Evolutionary conservation across 1,140 invertebrate species (phyloP).

Genomic region (Pseudomyrmex pallidus): DNA sequence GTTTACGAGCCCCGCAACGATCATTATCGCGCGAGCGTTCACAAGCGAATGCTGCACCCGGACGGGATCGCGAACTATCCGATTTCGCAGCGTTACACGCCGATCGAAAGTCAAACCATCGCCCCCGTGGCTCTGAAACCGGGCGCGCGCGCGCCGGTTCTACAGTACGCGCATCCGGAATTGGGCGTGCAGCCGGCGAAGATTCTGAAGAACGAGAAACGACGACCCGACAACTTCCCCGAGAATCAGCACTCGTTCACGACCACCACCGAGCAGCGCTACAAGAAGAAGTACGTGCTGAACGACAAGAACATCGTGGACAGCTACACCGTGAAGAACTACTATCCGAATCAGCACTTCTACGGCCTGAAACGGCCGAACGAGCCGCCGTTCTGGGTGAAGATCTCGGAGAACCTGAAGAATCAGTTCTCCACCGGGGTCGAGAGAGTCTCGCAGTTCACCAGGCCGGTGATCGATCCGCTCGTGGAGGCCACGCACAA

Average conservation of each 20-base stretch:
- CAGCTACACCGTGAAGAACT: slow-evolving; percentile 79
- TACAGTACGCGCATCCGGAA: slow-evolving; percentile 92
- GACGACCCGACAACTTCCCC: slow-evolving; percentile 83
- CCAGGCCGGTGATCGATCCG: slow-evolving; percentile 90
- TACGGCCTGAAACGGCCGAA: slow-evolving; percentile 80
- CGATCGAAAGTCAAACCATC: slow-evolving; percentile 82
- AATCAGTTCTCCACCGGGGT: slow-evolving; percentile 89
- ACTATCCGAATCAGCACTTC: slow-evolving; percentile 82
- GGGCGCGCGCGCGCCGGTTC: slow-evolving; percentile 89
- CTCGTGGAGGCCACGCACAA: slow-evolving; percentile 91
- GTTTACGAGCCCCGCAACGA: slow-evolving; percentile 78
- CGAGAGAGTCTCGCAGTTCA: slow-evolving; percentile 89
- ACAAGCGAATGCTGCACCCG: slow-evolving; percentile 89
- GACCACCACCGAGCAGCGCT: slow-evolving; percentile 80
- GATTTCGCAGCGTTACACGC: slow-evolving; percentile 87
- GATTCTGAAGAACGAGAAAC: slow-evolving; percentile 84
- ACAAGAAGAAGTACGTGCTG: slow-evolving; percentile 82
- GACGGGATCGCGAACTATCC: slow-evolving; percentile 88
- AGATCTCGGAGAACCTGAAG: slow-evolving; percentile 89
- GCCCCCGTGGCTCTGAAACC: slow-evolving; percentile 87
- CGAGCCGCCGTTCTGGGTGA: slow-evolving; percentile 89
- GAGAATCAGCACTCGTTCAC: slow-evolving; percentile 81
- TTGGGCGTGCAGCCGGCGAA: slow-evolving; percentile 91
- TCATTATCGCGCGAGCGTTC: slow-evolving; percentile 85
- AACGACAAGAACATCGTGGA: slow-evolving; percentile 80